Conservation (phyloP, 1,140 invertebrate genomes). For the Drosophila parvula region DNA sequence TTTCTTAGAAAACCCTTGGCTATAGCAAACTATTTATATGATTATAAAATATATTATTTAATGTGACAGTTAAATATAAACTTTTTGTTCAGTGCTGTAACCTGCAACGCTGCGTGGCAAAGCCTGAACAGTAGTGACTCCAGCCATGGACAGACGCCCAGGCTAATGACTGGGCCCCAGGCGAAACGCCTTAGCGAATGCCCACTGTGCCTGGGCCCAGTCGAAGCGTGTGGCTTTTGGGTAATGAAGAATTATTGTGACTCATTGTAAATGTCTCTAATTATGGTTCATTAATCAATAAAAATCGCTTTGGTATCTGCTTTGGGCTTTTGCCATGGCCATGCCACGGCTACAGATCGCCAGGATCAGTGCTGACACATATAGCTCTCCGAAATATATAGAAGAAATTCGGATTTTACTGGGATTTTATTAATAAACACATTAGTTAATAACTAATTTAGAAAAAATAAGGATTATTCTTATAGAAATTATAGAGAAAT, state of each 20-base stretch:
- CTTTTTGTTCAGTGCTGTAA: constrained; percentile 15
- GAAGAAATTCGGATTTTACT: no score
- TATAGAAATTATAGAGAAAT: no score
- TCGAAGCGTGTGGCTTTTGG: constrained; percentile 57
- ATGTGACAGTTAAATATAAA: no score
- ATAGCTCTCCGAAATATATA: neutral
- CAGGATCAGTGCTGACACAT: neutral
- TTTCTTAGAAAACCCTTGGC: no score
- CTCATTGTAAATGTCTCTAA: constrained; percentile 82
- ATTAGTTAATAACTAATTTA: no score
- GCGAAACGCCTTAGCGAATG: neutral
- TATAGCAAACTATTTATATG: no score
- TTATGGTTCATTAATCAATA: constrained; percentile 84
- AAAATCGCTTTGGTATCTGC: constrained; percentile 71
- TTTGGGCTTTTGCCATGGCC: constrained; percentile 12
- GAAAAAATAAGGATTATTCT: no score
- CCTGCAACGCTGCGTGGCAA: constrained; percentile 29
- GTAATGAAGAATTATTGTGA: constrained; percentile 83
- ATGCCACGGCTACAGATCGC: neutral
- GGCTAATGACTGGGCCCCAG: neutral
- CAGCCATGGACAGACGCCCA: neutral
- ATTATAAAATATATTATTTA: no score
- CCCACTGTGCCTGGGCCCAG: constrained; percentile 12
- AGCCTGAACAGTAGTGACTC: constrained; percentile 31
- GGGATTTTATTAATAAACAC: neutral